These are phyloP conservation scores for Petrocephalus zakoni DNA, from an alignment of 2,113 vertebrate genomes.

Conservation along the genomic window DNA sequence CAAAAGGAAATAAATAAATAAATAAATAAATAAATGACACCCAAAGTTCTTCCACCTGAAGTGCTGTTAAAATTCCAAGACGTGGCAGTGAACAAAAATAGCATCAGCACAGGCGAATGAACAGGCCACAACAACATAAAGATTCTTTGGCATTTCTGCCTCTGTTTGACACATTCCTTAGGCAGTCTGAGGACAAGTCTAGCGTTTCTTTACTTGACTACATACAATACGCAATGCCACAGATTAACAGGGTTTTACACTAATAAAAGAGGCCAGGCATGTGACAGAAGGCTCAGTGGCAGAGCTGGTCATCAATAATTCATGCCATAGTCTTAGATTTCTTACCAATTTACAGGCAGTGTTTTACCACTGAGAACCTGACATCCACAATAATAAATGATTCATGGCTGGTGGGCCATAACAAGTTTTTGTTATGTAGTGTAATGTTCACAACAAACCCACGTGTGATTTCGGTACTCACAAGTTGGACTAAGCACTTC, in stretches of 20 bases:
- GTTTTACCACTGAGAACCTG: slow-evolving; percentile 26
- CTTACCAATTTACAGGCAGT: slow-evolving; percentile 20
- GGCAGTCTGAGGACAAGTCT: neutral
- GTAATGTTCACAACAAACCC: slow-evolving; percentile 30
- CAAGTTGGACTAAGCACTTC: neutral
- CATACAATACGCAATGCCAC: neutral
- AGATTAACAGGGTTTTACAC: neutral
- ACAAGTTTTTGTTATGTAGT: slow-evolving; percentile 45
- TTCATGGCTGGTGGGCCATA: slow-evolving; percentile 32
- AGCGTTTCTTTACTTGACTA: neutral
- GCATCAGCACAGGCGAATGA: slow-evolving; percentile 25
- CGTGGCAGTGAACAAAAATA: slow-evolving; percentile 19
- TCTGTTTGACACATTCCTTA: neutral
- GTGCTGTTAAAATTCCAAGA: neutral
- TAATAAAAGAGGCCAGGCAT: slow-evolving; percentile 23
- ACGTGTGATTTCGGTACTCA: neutral
- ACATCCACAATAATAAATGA: slow-evolving; percentile 16
- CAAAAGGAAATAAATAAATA: neutral
- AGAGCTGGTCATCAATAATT: slow-evolving; percentile 37
- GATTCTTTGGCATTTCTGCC: neutral
- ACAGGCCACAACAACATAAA: slow-evolving; percentile 6
- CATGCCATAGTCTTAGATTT: slow-evolving; percentile 35
- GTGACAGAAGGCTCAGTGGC: slow-evolving; percentile 26
- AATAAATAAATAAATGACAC: neutral
- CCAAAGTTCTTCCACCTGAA: neutral